Percentiles rank a stretch among this genome's conserved stretches.
These are phyloP conservation scores for Epirrhoe alternata DNA, from an alignment of 2,888 invertebrate genomes.

Conservation along the genomic window DNA sequence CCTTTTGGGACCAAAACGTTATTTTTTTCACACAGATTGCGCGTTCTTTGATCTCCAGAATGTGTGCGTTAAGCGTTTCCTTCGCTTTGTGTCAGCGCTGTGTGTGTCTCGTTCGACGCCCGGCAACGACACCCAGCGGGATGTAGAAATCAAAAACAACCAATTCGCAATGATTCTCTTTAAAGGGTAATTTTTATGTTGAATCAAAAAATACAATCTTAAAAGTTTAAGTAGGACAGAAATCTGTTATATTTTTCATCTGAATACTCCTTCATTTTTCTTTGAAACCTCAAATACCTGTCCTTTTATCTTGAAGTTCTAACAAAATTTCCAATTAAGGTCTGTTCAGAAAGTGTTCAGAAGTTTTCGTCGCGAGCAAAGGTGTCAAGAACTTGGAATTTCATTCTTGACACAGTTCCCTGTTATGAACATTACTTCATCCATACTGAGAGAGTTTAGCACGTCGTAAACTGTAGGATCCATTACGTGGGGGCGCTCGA, in stretches of 20 bases:
- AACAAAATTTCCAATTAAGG: conserved; percentile 36
- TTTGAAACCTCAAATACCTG: conserved; percentile 2
- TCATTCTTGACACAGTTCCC: conserved; percentile 67
- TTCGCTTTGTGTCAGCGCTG: conserved; percentile 75
- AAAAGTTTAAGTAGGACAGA: neutral
- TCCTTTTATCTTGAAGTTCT: conserved; percentile 20
- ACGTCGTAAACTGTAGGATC: conserved; percentile 75
- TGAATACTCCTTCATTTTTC: conserved; percentile 1
- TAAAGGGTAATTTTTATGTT: conserved; percentile 29
- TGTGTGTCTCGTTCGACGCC: conserved; percentile 71
- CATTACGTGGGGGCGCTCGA: conserved; percentile 64
- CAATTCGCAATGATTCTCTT: conserved; percentile 66
- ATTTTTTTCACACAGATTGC: conserved; percentile 85
- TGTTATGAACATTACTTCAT: conserved; percentile 73
- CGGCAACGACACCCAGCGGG: conserved; percentile 77
- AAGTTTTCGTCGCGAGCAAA: conserved; percentile 53
- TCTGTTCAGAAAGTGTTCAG: conserved; percentile 43
- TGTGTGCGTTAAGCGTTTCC: conserved; percentile 84
- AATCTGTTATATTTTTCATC: neutral
- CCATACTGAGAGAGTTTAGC: conserved; percentile 67
- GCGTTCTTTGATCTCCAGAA: conserved; percentile 83
- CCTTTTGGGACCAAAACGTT: conserved; percentile 84
- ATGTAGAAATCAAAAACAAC: conserved; percentile 74
- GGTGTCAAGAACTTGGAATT: conserved; percentile 65
- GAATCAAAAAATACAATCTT: neutral